Percentiles rank a stretch among this genome's conserved stretches.
These are phyloP conservation scores for Tolmerus cingulatus DNA, from an alignment of 2,888 invertebrate species.

Conservation along the genomic window DNA sequence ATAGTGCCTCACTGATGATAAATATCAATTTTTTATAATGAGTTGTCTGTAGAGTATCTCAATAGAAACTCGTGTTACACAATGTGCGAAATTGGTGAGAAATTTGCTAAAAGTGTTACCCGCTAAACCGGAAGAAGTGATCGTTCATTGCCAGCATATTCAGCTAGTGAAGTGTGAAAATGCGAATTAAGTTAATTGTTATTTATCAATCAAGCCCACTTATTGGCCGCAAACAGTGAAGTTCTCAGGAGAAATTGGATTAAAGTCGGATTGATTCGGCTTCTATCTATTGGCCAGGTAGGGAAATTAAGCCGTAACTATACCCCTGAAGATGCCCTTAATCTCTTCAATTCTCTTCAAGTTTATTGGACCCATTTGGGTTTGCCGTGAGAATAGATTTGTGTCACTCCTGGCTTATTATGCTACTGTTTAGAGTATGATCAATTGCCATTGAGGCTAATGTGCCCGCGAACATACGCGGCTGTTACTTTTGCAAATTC, in stretches of 20 bases:
- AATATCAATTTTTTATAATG: not conserved
- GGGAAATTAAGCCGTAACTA: not conserved
- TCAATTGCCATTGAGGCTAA: not conserved
- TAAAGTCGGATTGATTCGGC: not conserved
- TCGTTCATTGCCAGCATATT: not conserved
- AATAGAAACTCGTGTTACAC: not conserved
- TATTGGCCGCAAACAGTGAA: not conserved
- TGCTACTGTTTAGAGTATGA: not conserved
- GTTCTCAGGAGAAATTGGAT: constrained; percentile 6
- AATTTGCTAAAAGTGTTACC: not conserved
- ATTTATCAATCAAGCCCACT: not conserved
- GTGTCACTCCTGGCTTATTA: not conserved
- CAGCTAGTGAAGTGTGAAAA: constrained; percentile 19
- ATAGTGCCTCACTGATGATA: not conserved
- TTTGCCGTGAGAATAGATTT: not conserved
- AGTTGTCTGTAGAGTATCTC: not conserved
- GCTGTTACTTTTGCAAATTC: not conserved
- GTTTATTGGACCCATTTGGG: not conserved
- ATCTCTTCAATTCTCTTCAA: not conserved
- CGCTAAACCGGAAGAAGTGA: not conserved
- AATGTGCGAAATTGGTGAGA: not conserved
- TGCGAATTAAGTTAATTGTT: constrained; percentile 17
- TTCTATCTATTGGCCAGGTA: not conserved
- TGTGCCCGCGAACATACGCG: not conserved
- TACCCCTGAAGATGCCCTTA: not conserved